Conservation (phyloP, 2,888 invertebrate genomes). For the Tuta absoluta region DNA sequence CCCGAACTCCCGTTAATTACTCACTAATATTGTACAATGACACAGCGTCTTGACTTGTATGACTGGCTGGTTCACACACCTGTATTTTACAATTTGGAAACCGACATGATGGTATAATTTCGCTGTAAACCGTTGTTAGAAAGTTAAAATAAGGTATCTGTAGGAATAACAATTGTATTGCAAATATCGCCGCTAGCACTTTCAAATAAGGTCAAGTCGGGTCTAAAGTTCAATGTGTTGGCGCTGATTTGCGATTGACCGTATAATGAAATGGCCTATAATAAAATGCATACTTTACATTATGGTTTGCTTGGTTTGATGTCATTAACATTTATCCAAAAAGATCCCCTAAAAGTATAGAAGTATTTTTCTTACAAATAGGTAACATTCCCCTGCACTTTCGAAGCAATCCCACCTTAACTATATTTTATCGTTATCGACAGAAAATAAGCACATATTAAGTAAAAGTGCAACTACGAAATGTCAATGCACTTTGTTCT, state of each 20-base stretch:
- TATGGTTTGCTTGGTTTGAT: neutral
- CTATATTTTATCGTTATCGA: neutral
- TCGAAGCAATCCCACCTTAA: neutral
- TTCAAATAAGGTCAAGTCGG: neutral
- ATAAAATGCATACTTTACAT: neutral
- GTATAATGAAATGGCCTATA: neutral
- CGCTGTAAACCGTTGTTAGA: slow-evolving; percentile 19
- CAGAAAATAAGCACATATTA: neutral
- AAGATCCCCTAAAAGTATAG: neutral
- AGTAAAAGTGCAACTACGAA: neutral
- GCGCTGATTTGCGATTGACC: slow-evolving; percentile 10
- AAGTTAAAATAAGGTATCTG: slow-evolving; percentile 19
- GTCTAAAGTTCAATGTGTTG: slow-evolving; percentile 7
- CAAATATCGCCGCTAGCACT: slow-evolving; percentile 8
- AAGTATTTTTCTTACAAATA: neutral
- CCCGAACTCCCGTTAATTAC: slow-evolving; percentile 39
- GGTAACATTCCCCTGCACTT: neutral
- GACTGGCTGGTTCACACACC: slow-evolving; percentile 31
- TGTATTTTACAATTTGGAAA: slow-evolving; percentile 24
- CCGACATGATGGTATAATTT: slow-evolving; percentile 27
- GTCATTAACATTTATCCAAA: neutral
- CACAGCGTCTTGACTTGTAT: slow-evolving; percentile 39
- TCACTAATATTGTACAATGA: slow-evolving; percentile 46
- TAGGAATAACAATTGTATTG: neutral
- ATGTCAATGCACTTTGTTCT: neutral